These are phyloP conservation scores for Myripristis jacobus DNA, from an alignment of 2,797 vertebrate genomes.

Conservation along the genomic window DNA sequence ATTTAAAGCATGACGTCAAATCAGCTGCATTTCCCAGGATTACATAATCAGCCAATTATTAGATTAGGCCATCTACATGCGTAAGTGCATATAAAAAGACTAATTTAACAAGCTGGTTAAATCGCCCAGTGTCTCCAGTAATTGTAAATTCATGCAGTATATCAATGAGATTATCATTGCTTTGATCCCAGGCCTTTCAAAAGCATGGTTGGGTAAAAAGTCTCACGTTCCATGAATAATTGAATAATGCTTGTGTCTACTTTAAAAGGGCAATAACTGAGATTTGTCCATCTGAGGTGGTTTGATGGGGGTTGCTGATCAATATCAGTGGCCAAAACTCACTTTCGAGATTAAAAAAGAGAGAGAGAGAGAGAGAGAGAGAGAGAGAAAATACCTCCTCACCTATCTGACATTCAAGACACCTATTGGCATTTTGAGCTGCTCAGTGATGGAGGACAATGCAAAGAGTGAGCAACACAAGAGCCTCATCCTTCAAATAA, in stretches of 20 bases:
- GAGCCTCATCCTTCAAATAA: no score
- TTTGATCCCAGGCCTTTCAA: background rate
- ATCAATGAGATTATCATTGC: background rate
- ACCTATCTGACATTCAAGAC: no score
- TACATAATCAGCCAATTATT: background rate
- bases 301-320: no score
- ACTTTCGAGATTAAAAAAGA: no score
- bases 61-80: background rate
- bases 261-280: background rate
- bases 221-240: constrained; percentile 5
- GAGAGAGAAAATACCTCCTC: no score
- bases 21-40: constrained; percentile 23
- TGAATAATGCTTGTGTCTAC: background rate
- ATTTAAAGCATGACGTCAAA: constrained; percentile 7
- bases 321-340: no score
- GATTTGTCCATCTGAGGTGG: background rate
- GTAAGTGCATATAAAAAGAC: background rate
- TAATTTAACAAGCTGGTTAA: background rate
- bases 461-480: no score
- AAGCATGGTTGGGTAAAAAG: background rate
- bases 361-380: no score
- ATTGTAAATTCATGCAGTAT: background rate
- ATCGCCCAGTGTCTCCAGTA: background rate
- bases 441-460: no score
- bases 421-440: no score